Percentiles rank a stretch among this genome's conserved stretches.
Conservation (phyloP, 2,888 invertebrate species). For the Drosophila quinaria region DNA sequence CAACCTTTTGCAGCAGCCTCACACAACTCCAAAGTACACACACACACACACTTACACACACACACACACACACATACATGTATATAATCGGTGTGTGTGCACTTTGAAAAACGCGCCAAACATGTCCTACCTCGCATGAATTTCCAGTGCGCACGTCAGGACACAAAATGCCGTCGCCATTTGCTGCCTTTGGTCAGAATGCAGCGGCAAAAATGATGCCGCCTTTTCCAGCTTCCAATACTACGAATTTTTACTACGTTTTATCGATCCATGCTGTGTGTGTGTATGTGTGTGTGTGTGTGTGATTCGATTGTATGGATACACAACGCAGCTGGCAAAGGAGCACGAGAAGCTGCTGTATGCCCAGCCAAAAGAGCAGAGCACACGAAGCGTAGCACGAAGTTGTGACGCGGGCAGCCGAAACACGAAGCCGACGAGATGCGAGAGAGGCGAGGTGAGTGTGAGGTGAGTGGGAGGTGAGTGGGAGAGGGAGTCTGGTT, state of each 20-base stretch:
- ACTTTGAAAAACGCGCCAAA: conserved; percentile 82
- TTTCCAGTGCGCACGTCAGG: conserved; percentile 83
- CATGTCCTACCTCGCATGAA: conserved; percentile 83
- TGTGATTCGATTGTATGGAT: conserved; percentile 28
- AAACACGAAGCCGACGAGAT: background rate
- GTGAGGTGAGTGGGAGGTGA: conserved; percentile 1
- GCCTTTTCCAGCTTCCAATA: conserved; percentile 78
- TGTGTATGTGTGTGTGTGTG: conserved; percentile 20
- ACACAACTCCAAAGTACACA: conserved; percentile 23
- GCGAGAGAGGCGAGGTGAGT: conserved; percentile 3
- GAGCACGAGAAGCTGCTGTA: conserved; percentile 66
- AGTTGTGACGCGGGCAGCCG: conserved; percentile 2
- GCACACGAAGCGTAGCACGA: conserved; percentile 29
- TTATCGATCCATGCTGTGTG: conserved; percentile 71
- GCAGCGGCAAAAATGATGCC: conserved; percentile 43
- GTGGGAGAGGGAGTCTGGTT: conserved; percentile 13
- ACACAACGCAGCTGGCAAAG: conserved; percentile 50
- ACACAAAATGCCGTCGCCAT: conserved; percentile 40
- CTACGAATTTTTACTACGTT: conserved; percentile 82
- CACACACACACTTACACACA: conserved; percentile 3
- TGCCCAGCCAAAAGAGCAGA: conserved; percentile 73
- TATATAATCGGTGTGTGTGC: conserved; percentile 18
- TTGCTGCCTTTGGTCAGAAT: conserved; percentile 32
- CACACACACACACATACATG: background rate
- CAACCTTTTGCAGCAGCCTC: conserved; percentile 54